Base-by-base conservation (phyloP, 92 coral and sea anemone genomes). In the Parazoanthus darwini region DNA sequence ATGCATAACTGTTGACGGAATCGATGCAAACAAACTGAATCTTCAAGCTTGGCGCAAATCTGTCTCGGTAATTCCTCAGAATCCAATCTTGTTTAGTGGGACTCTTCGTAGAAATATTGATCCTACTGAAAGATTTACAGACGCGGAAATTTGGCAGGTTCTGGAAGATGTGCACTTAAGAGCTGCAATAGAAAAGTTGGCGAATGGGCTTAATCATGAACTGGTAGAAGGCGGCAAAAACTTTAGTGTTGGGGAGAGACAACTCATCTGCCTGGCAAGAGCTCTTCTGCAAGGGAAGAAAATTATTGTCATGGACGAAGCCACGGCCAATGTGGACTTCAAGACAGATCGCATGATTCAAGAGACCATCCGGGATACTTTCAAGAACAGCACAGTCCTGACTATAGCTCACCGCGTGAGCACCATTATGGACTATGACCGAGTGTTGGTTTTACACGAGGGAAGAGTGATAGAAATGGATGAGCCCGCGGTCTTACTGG, bases 271-370 rank as follows among this genome's bases (percentile, higher is more conserved):
- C 86, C 86, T 81, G 16, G 86, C 86, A 59, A 59, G 86, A 37
- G 86, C 86, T 38, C 86, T 81, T 36, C 46, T 81, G 39, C 86
- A 81, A 63, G 86, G 86, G 75, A 82, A 82, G 76, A 82, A 82
- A 35, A 39, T 82, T 39, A 82, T 82, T 82, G 86, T 82, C 77
- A 82, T 82, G 86, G 86, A 82, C 56, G 86, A 82, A 77, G 86
- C 86, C 77, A 82, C 77, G 8, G 86, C 86, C 43, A 82, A 82
- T 82, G 86, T 82, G 77, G 86, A 82, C 86, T 82, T 65, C 76
- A 82, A 82, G 86, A 82, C 86, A 67, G 86, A 82, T 82, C 86
- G 66, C 70, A 82, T 82, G 86, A 82, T 82, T 36, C 86, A 82
- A 54, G 86, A 82, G 54, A 82, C 86, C 59, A 82, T 82, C 59